These are phyloP conservation scores for Nomada goodeniana DNA, from an alignment of 2,888 invertebrate genomes.

Conservation along the genomic window DNA sequence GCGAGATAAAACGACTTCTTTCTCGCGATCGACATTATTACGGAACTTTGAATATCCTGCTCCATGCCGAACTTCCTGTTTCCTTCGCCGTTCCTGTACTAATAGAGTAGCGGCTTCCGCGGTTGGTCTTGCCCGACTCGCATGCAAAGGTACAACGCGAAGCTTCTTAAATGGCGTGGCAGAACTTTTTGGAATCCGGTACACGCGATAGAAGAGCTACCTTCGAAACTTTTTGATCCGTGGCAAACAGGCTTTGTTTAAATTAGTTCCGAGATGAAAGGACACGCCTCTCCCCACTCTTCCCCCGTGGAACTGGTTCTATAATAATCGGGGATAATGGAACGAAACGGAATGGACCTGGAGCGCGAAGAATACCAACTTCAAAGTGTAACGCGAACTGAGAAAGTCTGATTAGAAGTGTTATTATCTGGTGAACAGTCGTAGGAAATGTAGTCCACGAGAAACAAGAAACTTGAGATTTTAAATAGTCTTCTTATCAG, in stretches of 20 bases:
- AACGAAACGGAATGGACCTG: not conserved
- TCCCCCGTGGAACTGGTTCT: not conserved
- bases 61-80: conserved; percentile 44
- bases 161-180: conserved; percentile 6
- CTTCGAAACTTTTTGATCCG: conserved; percentile 44
- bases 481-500: too few species aligned
- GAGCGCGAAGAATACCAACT: not conserved
- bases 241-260: conserved; percentile 42
- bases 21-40: conserved; percentile 58
- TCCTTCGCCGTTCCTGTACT: conserved; percentile 32
- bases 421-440: not conserved
- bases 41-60: conserved; percentile 63
- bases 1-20: conserved; percentile 24
- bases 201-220: conserved; percentile 8
- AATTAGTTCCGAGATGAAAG: conserved; percentile 38
- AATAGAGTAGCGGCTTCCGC: conserved; percentile 21
- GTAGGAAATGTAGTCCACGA: too few species aligned
- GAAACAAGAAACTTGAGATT: too few species aligned
- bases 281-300: not conserved
- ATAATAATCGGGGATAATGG: not conserved
- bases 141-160: conserved; percentile 4
- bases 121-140: conserved; percentile 21
- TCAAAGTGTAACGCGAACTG: not conserved
- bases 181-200: conserved; percentile 30
- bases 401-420: not conserved